These are phyloP conservation scores for Drosophila stalkeri DNA, from an alignment of 2,888 invertebrate species.

Conservation along the genomic window DNA sequence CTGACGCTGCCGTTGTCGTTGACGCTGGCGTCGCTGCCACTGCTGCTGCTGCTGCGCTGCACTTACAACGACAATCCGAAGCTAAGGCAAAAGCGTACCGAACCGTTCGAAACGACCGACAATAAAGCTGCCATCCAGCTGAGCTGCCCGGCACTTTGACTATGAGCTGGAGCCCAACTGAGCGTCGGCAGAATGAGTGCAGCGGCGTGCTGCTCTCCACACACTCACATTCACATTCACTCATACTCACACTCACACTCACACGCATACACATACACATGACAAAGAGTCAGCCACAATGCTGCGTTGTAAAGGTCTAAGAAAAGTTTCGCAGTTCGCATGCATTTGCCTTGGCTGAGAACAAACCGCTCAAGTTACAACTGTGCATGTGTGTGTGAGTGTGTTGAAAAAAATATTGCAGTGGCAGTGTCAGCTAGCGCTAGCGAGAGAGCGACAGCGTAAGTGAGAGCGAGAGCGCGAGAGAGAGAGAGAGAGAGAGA, in stretches of 20 bases:
- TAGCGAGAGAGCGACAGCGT: conserved; percentile 23
- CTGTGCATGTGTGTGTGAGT: conserved; percentile 14
- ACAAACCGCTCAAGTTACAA: conserved; percentile 56
- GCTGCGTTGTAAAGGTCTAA: conserved; percentile 61
- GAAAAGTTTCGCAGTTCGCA: conserved; percentile 62
- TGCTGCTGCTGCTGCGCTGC: conserved; percentile 42
- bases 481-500: conserved; percentile 23
- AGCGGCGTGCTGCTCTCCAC: conserved; percentile 61
- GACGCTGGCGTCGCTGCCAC: conserved; percentile 31
- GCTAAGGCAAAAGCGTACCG: conserved; percentile 75
- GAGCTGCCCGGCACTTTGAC: conserved; percentile 68
- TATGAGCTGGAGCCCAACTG: conserved; percentile 62
- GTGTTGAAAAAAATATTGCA: conserved; percentile 58
- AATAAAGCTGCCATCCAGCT: conserved; percentile 81
- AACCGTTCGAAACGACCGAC: conserved; percentile 81
- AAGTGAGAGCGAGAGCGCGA: conserved; percentile 40
- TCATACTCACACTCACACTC: background rate
- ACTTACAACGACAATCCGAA: conserved; percentile 73
- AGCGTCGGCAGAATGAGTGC: conserved; percentile 73
- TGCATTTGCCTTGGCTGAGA: conserved; percentile 63
- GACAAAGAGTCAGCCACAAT: conserved; percentile 63
- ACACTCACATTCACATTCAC: conserved; percentile 33
- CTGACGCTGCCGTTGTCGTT: conserved; percentile 30
- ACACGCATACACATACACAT: conserved; percentile 19
- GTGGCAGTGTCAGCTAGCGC: conserved; percentile 29